Evolutionary conservation across 2,113 vertebrate species (phyloP), one percentile per base, ranked within the genome.

Genomic region (Microcebus ravelobensis): DNA sequence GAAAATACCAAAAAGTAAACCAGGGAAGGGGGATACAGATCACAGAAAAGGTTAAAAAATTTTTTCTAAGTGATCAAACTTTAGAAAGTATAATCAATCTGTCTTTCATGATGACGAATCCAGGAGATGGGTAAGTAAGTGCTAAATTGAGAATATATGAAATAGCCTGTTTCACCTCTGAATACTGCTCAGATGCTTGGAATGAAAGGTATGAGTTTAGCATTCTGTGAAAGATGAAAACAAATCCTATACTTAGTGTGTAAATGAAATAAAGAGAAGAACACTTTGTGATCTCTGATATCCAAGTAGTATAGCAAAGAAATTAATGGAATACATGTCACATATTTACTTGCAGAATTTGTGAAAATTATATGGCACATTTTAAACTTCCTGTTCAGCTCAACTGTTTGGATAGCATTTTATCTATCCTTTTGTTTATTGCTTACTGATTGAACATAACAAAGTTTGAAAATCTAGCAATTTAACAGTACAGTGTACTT

Each of bases 251-350:
- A 68, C n/a, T 14, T 29, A 77, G 42, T 63, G 50, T 50, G 57
- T 91, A 77, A 36, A 29, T 67, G 76, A 83, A 68, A 50, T 57
- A 48, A 27, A 86, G 91, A 82, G 91, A 87, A 39, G 91, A 87
- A n/a, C 2, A 65, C 6, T 70, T 82, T 36, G 8, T 42, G 65
- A 48, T 48, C 31, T 48, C 18, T 83, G 42, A 15, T 5, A 11
- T 31, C 70, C 12, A 83, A 63, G 21, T 25, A 87, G 21, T n/a
- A 50, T 0, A 36, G 25, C 57, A 68, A 17, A 91, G 23, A 91
- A 91, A 91, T n/a, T 57, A 76, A 61, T 52, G 81, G 27, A 17
- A 70, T 59, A 27, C 48, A 42, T 68, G 21, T 17, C 39, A 82
- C 45, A 50, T 63, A 50, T 3, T 63, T 52, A 82, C 27, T 48